A percentile compares a stretch with the other conserved stretches of the same genome.
These are phyloP conservation scores for Benitochromis conjunctus DNA, from an alignment of 2,113 vertebrate genomes.

Conservation along the genomic window DNA sequence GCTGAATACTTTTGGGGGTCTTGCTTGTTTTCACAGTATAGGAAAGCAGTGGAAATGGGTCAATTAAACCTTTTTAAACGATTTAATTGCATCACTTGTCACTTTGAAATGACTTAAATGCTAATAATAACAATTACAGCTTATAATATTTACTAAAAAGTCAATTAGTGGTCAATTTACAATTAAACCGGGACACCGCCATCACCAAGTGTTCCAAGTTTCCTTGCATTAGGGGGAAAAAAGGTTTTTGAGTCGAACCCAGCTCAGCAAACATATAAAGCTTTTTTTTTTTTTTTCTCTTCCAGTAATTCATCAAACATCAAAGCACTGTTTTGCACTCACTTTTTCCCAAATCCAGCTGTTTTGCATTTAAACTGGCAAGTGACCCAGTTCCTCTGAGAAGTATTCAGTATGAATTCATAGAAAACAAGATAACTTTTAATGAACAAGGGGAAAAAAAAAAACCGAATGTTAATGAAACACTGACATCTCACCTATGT, in stretches of 20 bases:
- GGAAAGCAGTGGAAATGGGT: background rate
- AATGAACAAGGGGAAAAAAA: slow-evolving; percentile 2
- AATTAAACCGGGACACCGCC: background rate
- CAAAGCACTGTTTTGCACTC: background rate
- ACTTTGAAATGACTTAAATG: background rate
- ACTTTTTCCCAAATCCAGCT: background rate
- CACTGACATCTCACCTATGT: background rate
- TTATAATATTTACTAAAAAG: background rate
- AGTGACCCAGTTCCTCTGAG: background rate
- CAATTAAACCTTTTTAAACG: background rate
- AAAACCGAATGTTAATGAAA: background rate
- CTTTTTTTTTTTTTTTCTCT: background rate
- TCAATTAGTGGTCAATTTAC: background rate
- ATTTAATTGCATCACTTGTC: background rate
- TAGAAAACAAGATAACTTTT: slow-evolving; percentile 8
- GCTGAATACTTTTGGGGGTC: background rate
- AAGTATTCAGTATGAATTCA: background rate
- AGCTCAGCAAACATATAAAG: background rate
- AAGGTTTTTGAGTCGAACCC: background rate
- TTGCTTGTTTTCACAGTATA: background rate
- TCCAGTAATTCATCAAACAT: background rate
- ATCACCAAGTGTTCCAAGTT: background rate
- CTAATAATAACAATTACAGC: background rate
- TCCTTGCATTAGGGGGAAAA: background rate
- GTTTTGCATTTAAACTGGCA: background rate